A percentile compares a stretch with the other conserved stretches of the same genome.
Conservation (phyloP, 2,113 vertebrate genomes). For the Ochotona curzoniae region DNA sequence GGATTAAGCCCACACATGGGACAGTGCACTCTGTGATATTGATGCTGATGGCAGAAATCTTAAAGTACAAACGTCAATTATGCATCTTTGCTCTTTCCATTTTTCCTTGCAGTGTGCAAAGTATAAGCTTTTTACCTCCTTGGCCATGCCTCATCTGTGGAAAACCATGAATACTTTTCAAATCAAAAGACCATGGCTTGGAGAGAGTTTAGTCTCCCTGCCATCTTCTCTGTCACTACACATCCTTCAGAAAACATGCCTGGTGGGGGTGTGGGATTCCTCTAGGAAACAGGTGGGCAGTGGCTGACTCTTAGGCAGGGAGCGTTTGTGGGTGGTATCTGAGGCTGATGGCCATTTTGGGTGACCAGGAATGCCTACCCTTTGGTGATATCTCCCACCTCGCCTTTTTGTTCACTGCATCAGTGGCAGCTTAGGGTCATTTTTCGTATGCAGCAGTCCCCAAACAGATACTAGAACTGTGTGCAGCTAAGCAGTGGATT, state of each 20-base stretch:
- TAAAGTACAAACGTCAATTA: not conserved
- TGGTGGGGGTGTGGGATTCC: rapidly evolving
- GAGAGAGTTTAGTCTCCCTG: rapidly evolving
- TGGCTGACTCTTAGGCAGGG: rapidly evolving
- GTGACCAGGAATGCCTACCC: not conserved
- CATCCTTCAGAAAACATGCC: no score
- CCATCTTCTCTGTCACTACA: no score
- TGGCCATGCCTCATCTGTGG: not conserved
- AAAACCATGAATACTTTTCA: not conserved
- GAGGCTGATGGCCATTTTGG: rapidly evolving
- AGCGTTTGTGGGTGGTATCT: no score
- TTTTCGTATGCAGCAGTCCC: not conserved
- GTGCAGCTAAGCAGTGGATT: rapidly evolving
- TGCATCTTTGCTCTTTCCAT: not conserved
- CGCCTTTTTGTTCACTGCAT: not conserved
- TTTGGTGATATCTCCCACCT: not conserved
- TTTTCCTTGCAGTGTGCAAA: not conserved
- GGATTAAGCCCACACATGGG: conserved; percentile 66
- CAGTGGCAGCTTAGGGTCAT: not conserved
- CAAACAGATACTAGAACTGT: not conserved
- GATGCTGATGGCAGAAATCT: conserved; percentile 36
- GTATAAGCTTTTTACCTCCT: not conserved
- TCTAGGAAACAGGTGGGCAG: rapidly evolving
- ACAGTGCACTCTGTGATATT: not conserved
- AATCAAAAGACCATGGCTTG: not conserved